phyloP scores from a whole-genome alignment of 92 coral and sea anemone genomes.

The Phymanthus crucifer region DNA sequence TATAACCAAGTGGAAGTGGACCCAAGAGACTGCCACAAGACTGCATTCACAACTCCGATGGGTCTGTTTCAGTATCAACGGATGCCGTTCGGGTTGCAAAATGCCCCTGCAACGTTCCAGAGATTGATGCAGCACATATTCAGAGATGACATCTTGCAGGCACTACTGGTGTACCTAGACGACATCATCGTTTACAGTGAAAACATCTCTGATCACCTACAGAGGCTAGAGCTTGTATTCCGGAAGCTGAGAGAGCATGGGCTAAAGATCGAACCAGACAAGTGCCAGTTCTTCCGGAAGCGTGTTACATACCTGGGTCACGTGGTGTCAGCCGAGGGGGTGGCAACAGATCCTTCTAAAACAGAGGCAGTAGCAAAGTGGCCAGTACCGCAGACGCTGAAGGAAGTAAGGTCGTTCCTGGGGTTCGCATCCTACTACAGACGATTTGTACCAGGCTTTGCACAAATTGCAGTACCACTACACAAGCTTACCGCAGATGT shows the following conservation, averaged over 20 bases:
- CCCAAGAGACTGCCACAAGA: slow-evolving; percentile 24
- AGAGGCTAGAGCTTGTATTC: slow-evolving; percentile 31
- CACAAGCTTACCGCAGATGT: slow-evolving; percentile 29
- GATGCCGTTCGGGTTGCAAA: slow-evolving; percentile 44
- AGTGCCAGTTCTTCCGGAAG: slow-evolving; percentile 29
- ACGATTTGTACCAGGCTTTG: slow-evolving; percentile 28
- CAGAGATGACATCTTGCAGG: slow-evolving; percentile 36
- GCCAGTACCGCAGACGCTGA: slow-evolving; percentile 38
- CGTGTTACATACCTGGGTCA: slow-evolving; percentile 51
- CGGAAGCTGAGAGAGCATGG: slow-evolving; percentile 36
- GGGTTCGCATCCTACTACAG: slow-evolving; percentile 43
- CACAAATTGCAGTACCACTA: slow-evolving; percentile 37
- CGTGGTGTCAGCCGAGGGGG: slow-evolving; percentile 44
- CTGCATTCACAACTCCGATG: slow-evolving; percentile 54
- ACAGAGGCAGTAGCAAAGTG: slow-evolving; percentile 30
- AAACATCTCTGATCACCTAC: slow-evolving; percentile 1
- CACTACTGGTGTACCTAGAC: slow-evolving; percentile 53
- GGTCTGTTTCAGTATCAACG: slow-evolving; percentile 43
- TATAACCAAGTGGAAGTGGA: slow-evolving; percentile 11
- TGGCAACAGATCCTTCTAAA: slow-evolving; percentile 44
- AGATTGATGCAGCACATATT: slow-evolving; percentile 41
- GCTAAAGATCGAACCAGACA: slow-evolving; percentile 42
- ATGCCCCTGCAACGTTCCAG: slow-evolving; percentile 44
- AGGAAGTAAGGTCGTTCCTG: slow-evolving; percentile 39
- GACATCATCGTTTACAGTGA: slow-evolving; percentile 40